Base-by-base conservation (phyloP, 1,140 invertebrate genomes). In the Holcopasites calliopsidis region DNA sequence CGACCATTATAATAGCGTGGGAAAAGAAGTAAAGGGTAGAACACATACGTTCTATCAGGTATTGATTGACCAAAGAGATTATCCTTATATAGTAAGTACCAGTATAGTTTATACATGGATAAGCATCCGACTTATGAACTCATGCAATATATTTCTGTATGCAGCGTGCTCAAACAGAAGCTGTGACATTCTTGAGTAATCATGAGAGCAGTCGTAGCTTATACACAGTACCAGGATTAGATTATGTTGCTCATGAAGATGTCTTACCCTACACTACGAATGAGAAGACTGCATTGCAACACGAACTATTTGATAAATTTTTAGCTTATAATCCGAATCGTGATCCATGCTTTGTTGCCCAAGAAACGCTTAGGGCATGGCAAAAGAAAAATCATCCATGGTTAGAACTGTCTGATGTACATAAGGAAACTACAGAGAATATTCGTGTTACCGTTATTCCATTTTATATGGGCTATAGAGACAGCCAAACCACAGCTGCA, bases 311-410 rank as follows among this genome's bases (percentile, higher is more conserved):
- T 92, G 97, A 99, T 86, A 99, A 99, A 92, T 99, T 99, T 91
- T 92, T 99, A 40, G 93, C 94, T 66, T 94, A 96, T 89, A 94
- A 95, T 84, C 93, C 95, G 8, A 95, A 96, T 68, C 95, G 94
- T 93, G 97, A 98, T 90, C 97, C 97, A 1, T 95, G 96, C 1
- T 99, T 97, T 92, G 92, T 95, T 64, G 95, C 97, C 0, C 95
- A 97, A 91, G 97, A 99, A 86, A 98, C 97, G 0, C 91, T 99
- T 2, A 93, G 95, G 84, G 96, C 97, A 0, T 99, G 98, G 98
- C 98, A 99, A 90, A 97, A 99, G 85, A 98, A 98, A 88, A 99
- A 99, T 92, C 97, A 99, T 92, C 97, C 98, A 0, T 99, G 98
- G 98, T 89, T 99, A 47, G 97, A 99, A 88, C 91, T 99, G 57